Base-by-base conservation (phyloP, 2,888 invertebrate species). In the Perizoma flavofasciatum region DNA sequence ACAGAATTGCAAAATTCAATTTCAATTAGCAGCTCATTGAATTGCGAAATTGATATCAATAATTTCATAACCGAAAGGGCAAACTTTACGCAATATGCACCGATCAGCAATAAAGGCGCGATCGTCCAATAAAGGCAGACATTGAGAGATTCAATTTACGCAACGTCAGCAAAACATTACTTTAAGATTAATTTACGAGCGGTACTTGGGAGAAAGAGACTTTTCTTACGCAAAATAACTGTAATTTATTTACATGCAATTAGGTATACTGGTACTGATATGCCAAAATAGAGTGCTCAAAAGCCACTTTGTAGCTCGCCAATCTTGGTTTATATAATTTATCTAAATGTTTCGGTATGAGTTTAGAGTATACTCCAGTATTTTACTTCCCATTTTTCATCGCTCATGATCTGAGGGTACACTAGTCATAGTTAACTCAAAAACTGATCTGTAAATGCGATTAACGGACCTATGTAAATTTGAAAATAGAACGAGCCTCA, bases 1-100 rank as follows among this genome's bases (percentile, higher is more conserved):
- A 37, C 11, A 7, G 35, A 11, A 37, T 53, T 53, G 34, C 52
- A 35, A 49, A 52, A 56, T 11, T 6, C 49, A 55, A 43, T 55
- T 35, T 44, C 45, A 59, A 65, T 62, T 56, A 59, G 43, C 59
- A 61, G 51, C 54, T 56, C 46, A 57, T 48, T 50, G 53, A 46
- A 50, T 57, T 62, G 50, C 40, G 56, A 55, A 60, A 65, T 55
- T 49, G 54, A 56, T 52, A 58, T 54, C 49, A 65, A 61, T 54
- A 40, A n/a, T 11, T 11, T 47, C 35, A 9, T 5, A 48, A n/a
- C 59, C 41, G 45, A 63, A 68, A 68, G 67, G 67, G 61, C 63
- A 64, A 33, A 6, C 11, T 49, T 67, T 64, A 62, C 63, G 63
- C 59, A 66, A 65, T 45, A 45, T 51, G 41, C 34, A 41, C 55